phyloP scores from a whole-genome alignment of 2,113 vertebrate species.

The Verasper variegatus region DNA sequence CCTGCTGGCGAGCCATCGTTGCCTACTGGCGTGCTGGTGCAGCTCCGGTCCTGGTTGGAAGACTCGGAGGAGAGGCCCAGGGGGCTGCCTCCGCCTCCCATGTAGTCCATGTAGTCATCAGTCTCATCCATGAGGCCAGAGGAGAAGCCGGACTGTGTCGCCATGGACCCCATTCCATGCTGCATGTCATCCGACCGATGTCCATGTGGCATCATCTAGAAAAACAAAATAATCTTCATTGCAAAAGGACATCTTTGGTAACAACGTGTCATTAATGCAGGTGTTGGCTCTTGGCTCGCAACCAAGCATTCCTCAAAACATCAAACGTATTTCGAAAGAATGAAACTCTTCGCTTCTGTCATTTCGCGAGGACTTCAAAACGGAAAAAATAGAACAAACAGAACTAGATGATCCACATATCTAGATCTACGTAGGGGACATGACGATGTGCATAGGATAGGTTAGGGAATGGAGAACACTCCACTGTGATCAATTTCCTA shows the following conservation, averaged over 20 bases:
- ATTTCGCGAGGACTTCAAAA: conserved; percentile 17
- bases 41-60: conserved; percentile 96
- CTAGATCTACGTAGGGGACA: conserved; percentile 28
- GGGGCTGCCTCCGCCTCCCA: conserved; percentile 88
- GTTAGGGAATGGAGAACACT: neutral
- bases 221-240: neutral
- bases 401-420: conserved; percentile 68
- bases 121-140: conserved; percentile 88
- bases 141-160: conserved; percentile 78
- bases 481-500: conserved; percentile 18
- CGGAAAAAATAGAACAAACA: conserved; percentile 27
- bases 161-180: conserved; percentile 72
- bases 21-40: conserved; percentile 97
- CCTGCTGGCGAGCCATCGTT: conserved; percentile 94
- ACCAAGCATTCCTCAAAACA: conserved; percentile 44
- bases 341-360: conserved; percentile 27
- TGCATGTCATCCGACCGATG: conserved; percentile 81
- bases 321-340: conserved; percentile 21
- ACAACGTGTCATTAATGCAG: conserved; percentile 16
- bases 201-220: conserved; percentile 80
- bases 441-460: conserved; percentile 5
- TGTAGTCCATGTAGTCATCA: conserved; percentile 95
- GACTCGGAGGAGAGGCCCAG: conserved; percentile 94
- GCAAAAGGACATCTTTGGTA: neutral
- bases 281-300: conserved; percentile 48